These are phyloP conservation scores for Acipenser ruthenus DNA, from an alignment of 2,797 vertebrate species.

Conservation along the genomic window DNA sequence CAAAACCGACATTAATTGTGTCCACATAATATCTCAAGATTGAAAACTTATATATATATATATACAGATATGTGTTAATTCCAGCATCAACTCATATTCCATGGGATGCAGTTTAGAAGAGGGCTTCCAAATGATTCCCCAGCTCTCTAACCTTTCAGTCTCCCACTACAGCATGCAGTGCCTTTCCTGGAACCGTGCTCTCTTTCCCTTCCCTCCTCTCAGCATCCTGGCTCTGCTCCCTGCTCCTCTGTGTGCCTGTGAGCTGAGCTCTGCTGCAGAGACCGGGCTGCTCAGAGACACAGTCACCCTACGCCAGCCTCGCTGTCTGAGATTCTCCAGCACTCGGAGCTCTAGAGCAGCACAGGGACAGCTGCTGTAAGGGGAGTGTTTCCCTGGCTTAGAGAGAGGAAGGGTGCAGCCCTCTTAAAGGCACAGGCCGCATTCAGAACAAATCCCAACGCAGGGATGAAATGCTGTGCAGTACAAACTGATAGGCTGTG, in stretches of 20 bases:
- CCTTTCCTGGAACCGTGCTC: slow-evolving; percentile 30
- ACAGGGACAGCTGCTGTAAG: slow-evolving; percentile 65
- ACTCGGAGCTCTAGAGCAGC: slow-evolving; percentile 46
- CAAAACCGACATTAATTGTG: no score
- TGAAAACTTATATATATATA: no score
- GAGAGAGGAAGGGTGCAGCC: slow-evolving; percentile 55
- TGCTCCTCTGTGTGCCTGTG: slow-evolving; percentile 23
- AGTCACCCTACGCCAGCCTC: slow-evolving; percentile 35
- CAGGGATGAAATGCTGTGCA: no score
- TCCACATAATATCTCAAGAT: no score
- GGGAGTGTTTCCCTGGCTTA: slow-evolving; percentile 61
- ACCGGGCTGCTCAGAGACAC: slow-evolving; percentile 27
- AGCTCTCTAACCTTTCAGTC: slow-evolving; percentile 32
- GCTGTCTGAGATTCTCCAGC: slow-evolving; percentile 51
- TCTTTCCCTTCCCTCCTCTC: slow-evolving; percentile 23
- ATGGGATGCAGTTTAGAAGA: no score
- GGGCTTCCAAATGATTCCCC: no score
- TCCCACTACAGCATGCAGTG: slow-evolving; percentile 30
- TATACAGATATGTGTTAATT: no score
- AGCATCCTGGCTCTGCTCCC: slow-evolving; percentile 13
- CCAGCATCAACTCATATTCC: no score
- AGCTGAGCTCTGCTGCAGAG: slow-evolving; percentile 22
- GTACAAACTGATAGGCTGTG: no score
- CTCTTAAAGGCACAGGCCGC: slow-evolving; percentile 62
- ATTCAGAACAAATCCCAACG: no score